Percentiles rank a stretch among this genome's conserved stretches.
Evolutionary conservation across 2,113 vertebrate species (phyloP).

Genomic region (Brachyhypopomus occidentalis): DNA sequence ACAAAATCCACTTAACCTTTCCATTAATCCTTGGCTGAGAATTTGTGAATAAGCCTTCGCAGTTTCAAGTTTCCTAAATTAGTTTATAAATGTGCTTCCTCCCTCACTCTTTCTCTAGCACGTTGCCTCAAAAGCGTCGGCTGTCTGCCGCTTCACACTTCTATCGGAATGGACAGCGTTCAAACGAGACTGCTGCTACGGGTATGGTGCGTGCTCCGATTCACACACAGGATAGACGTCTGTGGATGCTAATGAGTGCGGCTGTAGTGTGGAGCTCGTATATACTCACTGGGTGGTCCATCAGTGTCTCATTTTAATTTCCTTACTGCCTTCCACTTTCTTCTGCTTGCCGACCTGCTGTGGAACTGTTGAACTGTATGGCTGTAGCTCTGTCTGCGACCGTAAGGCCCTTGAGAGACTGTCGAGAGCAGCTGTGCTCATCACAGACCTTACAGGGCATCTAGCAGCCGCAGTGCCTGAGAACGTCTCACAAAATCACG

Average conservation of each 20-base stretch:
- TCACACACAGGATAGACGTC: background rate
- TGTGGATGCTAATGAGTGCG: background rate
- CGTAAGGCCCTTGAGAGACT: no score
- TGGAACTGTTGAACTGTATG: no score
- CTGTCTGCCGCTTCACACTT: background rate
- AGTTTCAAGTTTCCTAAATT: no score
- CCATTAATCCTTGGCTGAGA: background rate
- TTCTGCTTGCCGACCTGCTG: no score
- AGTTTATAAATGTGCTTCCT: background rate
- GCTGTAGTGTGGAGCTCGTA: background rate
- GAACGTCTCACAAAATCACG: no score
- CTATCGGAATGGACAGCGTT: background rate
- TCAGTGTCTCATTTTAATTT: background rate
- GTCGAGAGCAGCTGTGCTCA: no score
- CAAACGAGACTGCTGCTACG: background rate
- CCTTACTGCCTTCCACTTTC: background rate
- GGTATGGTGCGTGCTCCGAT: background rate
- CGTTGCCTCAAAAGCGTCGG: no score
- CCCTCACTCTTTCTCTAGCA: slow-evolving; percentile 28
- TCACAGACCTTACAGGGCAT: no score
- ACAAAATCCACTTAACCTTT: background rate
- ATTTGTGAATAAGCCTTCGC: background rate
- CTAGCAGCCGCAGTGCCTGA: no score
- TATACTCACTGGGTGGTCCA: background rate
- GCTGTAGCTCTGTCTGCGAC: no score